phyloP scores from a whole-genome alignment of 2,888 invertebrate genomes.

The Lasioglossum zephyrum region DNA sequence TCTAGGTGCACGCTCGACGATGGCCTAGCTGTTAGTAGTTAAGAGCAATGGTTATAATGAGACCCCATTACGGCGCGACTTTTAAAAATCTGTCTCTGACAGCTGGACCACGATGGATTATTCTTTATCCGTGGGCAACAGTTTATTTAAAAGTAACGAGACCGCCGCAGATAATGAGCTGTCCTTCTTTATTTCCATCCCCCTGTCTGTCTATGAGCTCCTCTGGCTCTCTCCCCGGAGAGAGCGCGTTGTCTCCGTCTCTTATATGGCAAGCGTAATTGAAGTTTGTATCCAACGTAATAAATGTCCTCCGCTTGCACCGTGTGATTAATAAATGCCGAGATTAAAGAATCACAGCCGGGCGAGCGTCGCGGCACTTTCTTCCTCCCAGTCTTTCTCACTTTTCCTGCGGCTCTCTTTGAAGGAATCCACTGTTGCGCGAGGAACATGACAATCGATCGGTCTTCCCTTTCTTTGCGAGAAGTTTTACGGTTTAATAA shows the following conservation, averaged over 20 bases:
- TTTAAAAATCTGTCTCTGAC: conserved; percentile 77
- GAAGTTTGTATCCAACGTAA: conserved; percentile 58
- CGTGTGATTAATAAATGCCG: conserved; percentile 61
- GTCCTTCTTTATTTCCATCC: conserved; percentile 54
- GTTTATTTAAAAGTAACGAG: conserved; percentile 68
- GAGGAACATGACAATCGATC: conserved; percentile 2
- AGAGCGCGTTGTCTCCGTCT: conserved; percentile 34
- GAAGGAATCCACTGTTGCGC: conserved; percentile 9
- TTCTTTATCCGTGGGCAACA: conserved; percentile 72
- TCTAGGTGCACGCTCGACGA: conserved; percentile 52
- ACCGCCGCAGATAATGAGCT: conserved; percentile 64
- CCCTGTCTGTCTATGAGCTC: conserved; percentile 40
- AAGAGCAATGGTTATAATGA: conserved; percentile 78
- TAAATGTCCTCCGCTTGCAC: conserved; percentile 54
- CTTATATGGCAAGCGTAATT: conserved; percentile 64
- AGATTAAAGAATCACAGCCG: conserved; percentile 52
- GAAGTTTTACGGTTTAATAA: conserved; percentile 1
- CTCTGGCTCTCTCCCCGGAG: conserved; percentile 35
- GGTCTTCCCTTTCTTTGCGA: background rate
- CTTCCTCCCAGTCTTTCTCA: background rate
- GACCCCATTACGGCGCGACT: conserved; percentile 77
- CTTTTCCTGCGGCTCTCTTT: conserved; percentile 38
- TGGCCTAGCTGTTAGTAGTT: conserved; percentile 72
- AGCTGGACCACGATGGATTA: conserved; percentile 73
- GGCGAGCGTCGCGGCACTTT: conserved; percentile 6